These are phyloP conservation scores for Amazona guildingii DNA, from an alignment of 2,113 vertebrate species.

Conservation along the genomic window DNA sequence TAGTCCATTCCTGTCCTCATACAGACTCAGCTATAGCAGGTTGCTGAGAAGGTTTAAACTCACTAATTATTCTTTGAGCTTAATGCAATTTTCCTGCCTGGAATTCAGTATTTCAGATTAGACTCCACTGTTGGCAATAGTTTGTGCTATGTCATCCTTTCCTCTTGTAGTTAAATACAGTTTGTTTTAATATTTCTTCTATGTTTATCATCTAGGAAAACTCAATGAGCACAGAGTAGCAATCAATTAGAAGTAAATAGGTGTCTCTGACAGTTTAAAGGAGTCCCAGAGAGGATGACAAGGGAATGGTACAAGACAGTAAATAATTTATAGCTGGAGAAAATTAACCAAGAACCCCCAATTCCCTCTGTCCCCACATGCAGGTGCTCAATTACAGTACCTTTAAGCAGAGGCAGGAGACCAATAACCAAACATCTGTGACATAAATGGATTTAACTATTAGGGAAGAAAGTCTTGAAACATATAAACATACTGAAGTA, in stretches of 20 bases:
- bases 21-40: neutral
- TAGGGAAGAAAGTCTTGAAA: slow-evolving; percentile 33
- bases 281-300: slow-evolving; percentile 66
- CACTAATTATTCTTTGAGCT: neutral
- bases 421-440: slow-evolving; percentile 43
- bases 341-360: slow-evolving; percentile 66
- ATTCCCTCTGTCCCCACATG: slow-evolving; percentile 37
- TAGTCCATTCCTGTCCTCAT: fast-evolving
- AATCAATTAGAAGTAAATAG: slow-evolving; percentile 80
- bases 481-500: slow-evolving; percentile 19
- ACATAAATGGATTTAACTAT: slow-evolving; percentile 56
- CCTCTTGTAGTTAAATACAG: neutral
- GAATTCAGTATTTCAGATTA: slow-evolving; percentile 4
- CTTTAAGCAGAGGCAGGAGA: slow-evolving; percentile 60
- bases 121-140: neutral
- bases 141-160: neutral
- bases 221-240: slow-evolving; percentile 68
- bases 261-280: slow-evolving; percentile 73
- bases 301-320: slow-evolving; percentile 62
- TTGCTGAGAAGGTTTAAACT: neutral
- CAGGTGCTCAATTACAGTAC: slow-evolving; percentile 56
- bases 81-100: neutral
- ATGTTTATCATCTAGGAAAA: slow-evolving; percentile 60
- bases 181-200: slow-evolving; percentile 58
- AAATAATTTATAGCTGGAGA: slow-evolving; percentile 73